Percentiles rank a stretch among this genome's conserved stretches.
phyloP scores from a whole-genome alignment of 2,888 invertebrate species.

The Lithophane leautieri region DNA sequence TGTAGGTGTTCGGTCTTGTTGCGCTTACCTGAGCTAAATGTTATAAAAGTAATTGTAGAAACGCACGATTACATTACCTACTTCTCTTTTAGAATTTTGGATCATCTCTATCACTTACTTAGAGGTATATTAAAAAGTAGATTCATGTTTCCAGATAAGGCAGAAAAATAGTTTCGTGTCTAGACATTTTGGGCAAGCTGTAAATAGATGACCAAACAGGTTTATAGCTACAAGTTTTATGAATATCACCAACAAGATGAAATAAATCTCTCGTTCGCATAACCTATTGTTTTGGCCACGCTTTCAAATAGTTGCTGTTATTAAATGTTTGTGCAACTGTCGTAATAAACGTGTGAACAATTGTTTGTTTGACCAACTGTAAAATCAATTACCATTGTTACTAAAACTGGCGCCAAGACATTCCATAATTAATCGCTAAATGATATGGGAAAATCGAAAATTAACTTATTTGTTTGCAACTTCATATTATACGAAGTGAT shows the following conservation, averaged over 20 bases:
- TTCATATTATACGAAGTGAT: too few species aligned
- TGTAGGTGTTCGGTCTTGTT: background rate
- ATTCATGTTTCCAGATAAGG: conserved; percentile 15
- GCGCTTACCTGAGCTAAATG: background rate
- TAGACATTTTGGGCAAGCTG: conserved; percentile 19
- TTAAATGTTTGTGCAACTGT: conserved; percentile 44
- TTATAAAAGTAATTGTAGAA: background rate
- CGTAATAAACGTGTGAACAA: conserved; percentile 50
- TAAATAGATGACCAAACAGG: conserved; percentile 23
- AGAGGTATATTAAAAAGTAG: background rate
- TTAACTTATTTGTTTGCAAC: background rate
- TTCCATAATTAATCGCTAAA: conserved; percentile 30
- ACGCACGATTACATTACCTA: background rate
- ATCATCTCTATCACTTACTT: background rate
- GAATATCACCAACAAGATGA: conserved; percentile 16
- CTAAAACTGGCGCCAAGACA: conserved; percentile 30
- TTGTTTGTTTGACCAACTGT: conserved; percentile 26
- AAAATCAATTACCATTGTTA: conserved; percentile 51
- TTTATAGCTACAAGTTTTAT: conserved; percentile 10
- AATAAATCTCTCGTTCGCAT: conserved; percentile 46
- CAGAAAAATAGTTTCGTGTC: conserved; percentile 2
- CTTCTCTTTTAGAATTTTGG: background rate
- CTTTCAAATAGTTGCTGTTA: conserved; percentile 43
- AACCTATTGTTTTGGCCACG: conserved; percentile 50
- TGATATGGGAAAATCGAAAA: conserved; percentile 36